Base-by-base conservation (phyloP, 2,888 invertebrate species). In the Tholera decimalis region DNA sequence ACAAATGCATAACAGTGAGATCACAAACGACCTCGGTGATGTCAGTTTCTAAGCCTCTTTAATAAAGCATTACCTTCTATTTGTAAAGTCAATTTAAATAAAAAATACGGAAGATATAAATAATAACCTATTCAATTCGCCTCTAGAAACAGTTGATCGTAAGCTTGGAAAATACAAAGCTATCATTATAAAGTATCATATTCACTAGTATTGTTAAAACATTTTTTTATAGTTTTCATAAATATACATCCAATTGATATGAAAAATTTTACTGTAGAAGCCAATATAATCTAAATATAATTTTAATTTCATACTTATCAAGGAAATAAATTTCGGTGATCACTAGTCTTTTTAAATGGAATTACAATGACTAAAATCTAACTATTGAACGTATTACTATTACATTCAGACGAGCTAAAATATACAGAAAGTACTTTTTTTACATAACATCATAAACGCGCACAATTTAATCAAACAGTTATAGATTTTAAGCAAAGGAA, bases 1-100 rank as follows among this genome's bases (percentile, higher is more conserved):
- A 71, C 62, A 77, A 81, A 81, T 78, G 69, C 74, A 55, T 47
- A 55, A 47, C 39, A 46, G 43, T 61, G 56, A 74, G 43, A 83
- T 71, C 70, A 61, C 22, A 51, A 15, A 44, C 37, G 57, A 73
- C 51, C 63, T 60, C 60, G 30, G 46, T 50, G 55, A 60, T 57
- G 58, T 60, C 51, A 53, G 74, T 67, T 41, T 41, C 22, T 22
- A 63, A 73, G 82, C 66, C 71, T 83, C 75, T 60, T 77, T 46
- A 30, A 35, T 51, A 51, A 63, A 58, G 61, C 76, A 49, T 49
- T 76, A 77, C 28, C 30, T 57, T 41, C 9, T 41, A 58, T 18
- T 35, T 55, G 20, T 61, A 26, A 46, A 71, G 20, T 44, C 30
- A 59, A 51, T 20, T n/a, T 28, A 41, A 49, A 30, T 15, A 43